Conservation (phyloP, 2,797 vertebrate species). For the Protosalanx chinensis region DNA sequence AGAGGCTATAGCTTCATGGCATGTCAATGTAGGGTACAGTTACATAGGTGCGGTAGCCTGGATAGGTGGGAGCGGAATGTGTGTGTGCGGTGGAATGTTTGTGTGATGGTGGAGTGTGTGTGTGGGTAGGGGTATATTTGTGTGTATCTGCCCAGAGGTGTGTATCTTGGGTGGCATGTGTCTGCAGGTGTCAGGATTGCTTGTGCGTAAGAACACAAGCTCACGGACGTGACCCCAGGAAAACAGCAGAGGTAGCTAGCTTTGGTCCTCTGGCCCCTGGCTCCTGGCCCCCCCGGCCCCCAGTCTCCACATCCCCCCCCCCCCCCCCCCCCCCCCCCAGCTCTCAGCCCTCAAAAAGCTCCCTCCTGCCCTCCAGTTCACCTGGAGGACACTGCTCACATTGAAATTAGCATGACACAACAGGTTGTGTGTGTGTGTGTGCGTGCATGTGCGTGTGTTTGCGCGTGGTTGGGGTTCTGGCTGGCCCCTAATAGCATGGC, state of each 20-base stretch:
- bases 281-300: neutral
- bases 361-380: conserved; percentile 5
- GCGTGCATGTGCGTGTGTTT: neutral
- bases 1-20: neutral
- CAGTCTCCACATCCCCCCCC: neutral
- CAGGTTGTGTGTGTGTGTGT: conserved; percentile 27
- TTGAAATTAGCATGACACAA: conserved; percentile 11
- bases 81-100: conserved; percentile 4
- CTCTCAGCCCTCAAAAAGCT: neutral
- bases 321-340: neutral
- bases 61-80: conserved; percentile 16
- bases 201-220: conserved; percentile 23
- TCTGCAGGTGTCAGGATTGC: conserved; percentile 39
- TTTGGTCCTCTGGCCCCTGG: conserved; percentile 13
- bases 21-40: conserved; percentile 15
- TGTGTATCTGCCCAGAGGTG: conserved; percentile 27
- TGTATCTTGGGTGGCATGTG: conserved; percentile 2
- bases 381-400: conserved; percentile 7
- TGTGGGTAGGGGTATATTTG: too few species aligned
- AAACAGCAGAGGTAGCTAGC: conserved; percentile 1
- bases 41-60: conserved; percentile 15
- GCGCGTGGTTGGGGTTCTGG: conserved; percentile 16
- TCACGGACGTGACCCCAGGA: conserved; percentile 5
- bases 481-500: conserved; percentile 2
- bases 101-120: too few species aligned